Base-by-base conservation (phyloP, 2,888 invertebrate species). In the Acronicta aceris region DNA sequence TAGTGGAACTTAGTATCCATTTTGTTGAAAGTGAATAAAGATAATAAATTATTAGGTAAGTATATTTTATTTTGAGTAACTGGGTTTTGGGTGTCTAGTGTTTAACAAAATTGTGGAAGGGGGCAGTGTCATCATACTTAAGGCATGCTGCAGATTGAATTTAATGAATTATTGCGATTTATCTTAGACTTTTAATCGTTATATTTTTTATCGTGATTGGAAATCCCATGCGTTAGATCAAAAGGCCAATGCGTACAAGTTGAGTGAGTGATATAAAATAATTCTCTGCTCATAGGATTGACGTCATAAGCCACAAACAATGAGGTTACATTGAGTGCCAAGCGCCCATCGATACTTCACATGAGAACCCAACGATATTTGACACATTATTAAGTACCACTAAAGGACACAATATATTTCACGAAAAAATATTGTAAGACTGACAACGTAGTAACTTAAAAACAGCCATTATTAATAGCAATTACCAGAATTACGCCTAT, bases 301-400 rank as follows among this genome's bases (percentile, higher is more conserved):
- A 70, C 69, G 74, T 70, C 69, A 70, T 41, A 38, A 47, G 69
- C 51, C 53, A 21, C 74, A 73, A 61, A 70, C 74, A 70, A 70
- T 70, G 69, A 70, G 74, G 70, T 68, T 73, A 70, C 25, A 30
- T 41, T 30, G 54, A 66, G 68, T 72, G 72, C 51, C 59, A 27
- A 2, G 54, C 59, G 33, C 74, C 74, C 62, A 56, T 43, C 38
- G 62, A 42, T 60, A 59, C 73, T 69, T 68, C 69, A 69, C 36
- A 21, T 27, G 27, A 69, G 73, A 48, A 21, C 30, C 27, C 27
- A 12, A 36, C 15, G 38, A 27, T 15, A 49, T 73, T 69, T 60
- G 61, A 67, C 68, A 67, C 12, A 30, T 48, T 71, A 43, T 55
- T 42, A 53, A 61, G 46, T 59, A 30, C 38, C 53, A 50, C 21